Evolutionary conservation across 1,140 invertebrate species (phyloP).

Genomic region (Penaeus chinensis): DNA sequence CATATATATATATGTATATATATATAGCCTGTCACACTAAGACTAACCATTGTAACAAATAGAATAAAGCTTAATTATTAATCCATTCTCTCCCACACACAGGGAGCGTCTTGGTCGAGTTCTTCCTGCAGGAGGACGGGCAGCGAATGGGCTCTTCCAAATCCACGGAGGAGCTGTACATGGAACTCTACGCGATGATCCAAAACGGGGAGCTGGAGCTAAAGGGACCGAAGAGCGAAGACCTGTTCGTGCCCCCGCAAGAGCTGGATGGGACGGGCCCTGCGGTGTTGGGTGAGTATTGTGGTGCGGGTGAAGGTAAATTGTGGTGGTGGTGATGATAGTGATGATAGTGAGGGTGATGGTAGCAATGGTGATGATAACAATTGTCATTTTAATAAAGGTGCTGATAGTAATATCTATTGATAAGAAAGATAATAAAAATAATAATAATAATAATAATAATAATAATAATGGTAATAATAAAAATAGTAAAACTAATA

Average conservation of each 20-base stretch:
- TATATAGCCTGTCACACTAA: too few relatives aligned
- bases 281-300: neutral
- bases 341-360: neutral
- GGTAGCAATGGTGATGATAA: too few relatives aligned
- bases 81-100: neutral
- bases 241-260: slow-evolving; percentile 49
- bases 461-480: too few relatives aligned
- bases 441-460: too few relatives aligned
- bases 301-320: neutral
- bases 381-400: too few relatives aligned
- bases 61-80: too few relatives aligned
- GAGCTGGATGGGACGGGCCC: slow-evolving; percentile 29
- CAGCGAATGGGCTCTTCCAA: neutral
- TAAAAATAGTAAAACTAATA: too few relatives aligned
- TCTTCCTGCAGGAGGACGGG: slow-evolving; percentile 46
- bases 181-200: slow-evolving; percentile 43
- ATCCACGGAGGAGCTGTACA: slow-evolving; percentile 5
- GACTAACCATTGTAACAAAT: too few relatives aligned
- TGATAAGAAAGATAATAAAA: too few relatives aligned
- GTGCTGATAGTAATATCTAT: too few relatives aligned
- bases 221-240: slow-evolving; percentile 16
- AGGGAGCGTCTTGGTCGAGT: slow-evolving; percentile 56
- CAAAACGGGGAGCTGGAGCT: slow-evolving; percentile 37
- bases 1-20: too few relatives aligned
- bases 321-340: neutral